Conservation (phyloP, 2,797 vertebrate genomes). For the Poeciliopsis presidionis region DNA sequence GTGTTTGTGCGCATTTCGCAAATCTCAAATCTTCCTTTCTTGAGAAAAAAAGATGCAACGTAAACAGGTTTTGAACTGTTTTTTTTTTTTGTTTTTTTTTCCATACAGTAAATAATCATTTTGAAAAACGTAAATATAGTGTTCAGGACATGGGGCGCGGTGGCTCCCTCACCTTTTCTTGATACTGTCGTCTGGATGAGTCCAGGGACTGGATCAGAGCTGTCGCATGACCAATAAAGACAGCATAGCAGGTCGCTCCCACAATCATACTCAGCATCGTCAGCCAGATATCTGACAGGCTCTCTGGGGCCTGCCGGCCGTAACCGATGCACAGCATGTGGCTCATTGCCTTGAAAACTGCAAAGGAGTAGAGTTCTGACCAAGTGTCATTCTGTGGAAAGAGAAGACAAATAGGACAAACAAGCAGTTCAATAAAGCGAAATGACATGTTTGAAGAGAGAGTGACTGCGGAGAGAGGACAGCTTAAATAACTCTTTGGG, state of each 20-base stretch:
- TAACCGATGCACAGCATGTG: conserved; percentile 98
- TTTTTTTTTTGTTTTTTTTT: neutral
- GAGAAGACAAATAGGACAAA: conserved; percentile 34
- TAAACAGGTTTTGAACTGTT: neutral
- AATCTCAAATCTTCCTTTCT: neutral
- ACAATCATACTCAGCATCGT: conserved; percentile 99
- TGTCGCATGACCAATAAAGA: conserved; percentile 96
- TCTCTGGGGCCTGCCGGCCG: conserved; percentile 92
- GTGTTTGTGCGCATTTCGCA: neutral
- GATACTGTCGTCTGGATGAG: conserved; percentile 95
- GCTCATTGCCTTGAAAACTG: conserved; percentile 97
- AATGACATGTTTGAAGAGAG: conserved; percentile 16
- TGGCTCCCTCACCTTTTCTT: conserved; percentile 89
- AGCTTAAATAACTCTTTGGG: conserved; percentile 30
- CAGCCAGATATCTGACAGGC: conserved; percentile 95
- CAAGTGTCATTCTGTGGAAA: conserved; percentile 91
- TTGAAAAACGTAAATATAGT: neutral
- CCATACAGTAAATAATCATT: neutral
- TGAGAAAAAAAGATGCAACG: neutral
- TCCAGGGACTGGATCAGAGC: conserved; percentile 96
- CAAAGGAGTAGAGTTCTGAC: conserved; percentile 96
- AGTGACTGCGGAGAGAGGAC: conserved; percentile 13
- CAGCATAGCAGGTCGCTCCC: conserved; percentile 95
- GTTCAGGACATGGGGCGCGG: conserved; percentile 13
- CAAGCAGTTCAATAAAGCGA: conserved; percentile 41